Percentiles rank a stretch among this genome's conserved stretches.
phyloP scores from a whole-genome alignment of 2,888 invertebrate species.

The Oeneis ivallda region DNA sequence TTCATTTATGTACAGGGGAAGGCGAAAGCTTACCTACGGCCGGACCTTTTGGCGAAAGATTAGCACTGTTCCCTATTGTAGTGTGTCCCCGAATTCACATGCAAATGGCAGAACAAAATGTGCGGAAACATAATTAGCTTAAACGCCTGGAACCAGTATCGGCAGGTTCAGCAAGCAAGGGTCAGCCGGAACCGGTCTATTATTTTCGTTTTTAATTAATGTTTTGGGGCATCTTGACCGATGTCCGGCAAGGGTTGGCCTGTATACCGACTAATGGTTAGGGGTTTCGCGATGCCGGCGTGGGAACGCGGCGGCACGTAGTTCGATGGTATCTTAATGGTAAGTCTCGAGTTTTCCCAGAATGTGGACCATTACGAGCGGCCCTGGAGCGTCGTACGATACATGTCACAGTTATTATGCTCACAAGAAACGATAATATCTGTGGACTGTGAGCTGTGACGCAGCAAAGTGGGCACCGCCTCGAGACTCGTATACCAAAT shows the following conservation, averaged over 20 bases:
- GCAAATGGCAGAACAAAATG: conserved; percentile 76
- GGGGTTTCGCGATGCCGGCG: conserved; percentile 65
- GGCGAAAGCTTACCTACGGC: conserved; percentile 47
- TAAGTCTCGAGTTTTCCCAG: conserved; percentile 69
- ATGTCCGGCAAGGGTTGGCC: conserved; percentile 62
- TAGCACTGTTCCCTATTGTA: conserved; percentile 68
- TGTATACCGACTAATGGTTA: conserved; percentile 47
- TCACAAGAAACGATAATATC: conserved; percentile 77
- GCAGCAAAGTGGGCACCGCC: conserved; percentile 62
- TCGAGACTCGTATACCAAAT: conserved; percentile 51
- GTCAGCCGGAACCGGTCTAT: conserved; percentile 66
- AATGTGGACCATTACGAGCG: conserved; percentile 73
- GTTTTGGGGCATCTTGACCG: conserved; percentile 73
- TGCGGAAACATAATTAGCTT: conserved; percentile 81
- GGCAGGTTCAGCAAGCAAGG: conserved; percentile 45
- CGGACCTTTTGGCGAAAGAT: conserved; percentile 58
- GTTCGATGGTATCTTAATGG: conserved; percentile 72
- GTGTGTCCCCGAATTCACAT: conserved; percentile 68
- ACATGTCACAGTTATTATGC: conserved; percentile 81
- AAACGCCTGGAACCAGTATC: conserved; percentile 52
- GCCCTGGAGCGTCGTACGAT: conserved; percentile 70
- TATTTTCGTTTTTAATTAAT: conserved; percentile 75
- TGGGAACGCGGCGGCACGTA: conserved; percentile 66
- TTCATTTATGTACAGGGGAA: conserved; percentile 41
- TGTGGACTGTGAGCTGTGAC: conserved; percentile 68